These are phyloP conservation scores for Ametastegia equiseti DNA, from an alignment of 2,888 invertebrate species.

Conservation along the genomic window DNA sequence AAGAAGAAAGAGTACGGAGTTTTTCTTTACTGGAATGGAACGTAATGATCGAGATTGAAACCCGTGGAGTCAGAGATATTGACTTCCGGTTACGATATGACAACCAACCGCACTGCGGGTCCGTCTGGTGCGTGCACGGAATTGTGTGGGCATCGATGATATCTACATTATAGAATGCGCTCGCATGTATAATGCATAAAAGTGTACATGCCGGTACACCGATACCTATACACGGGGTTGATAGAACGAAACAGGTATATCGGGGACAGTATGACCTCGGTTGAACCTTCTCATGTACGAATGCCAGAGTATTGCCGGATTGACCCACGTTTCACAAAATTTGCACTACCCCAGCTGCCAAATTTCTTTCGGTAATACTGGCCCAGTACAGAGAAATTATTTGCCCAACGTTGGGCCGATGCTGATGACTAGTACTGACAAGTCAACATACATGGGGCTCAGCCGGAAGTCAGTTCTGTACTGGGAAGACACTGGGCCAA, in stretches of 20 bases:
- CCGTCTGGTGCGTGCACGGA: constrained; percentile 36
- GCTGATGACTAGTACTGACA: no score
- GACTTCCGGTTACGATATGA: constrained; percentile 47
- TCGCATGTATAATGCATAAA: constrained; percentile 46
- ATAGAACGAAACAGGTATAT: constrained; percentile 39
- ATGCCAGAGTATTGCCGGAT: no score
- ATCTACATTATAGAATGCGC: constrained; percentile 48
- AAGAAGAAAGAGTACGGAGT: no score
- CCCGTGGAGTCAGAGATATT: constrained; percentile 24
- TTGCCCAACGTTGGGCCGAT: no score
- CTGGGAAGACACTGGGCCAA: no score
- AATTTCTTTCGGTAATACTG: no score
- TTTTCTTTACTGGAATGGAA: neutral
- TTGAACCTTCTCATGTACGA: constrained; percentile 10
- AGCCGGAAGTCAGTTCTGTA: no score
- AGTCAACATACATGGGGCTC: no score
- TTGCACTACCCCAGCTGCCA: no score
- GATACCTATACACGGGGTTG: neutral
- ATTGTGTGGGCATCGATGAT: constrained; percentile 48
- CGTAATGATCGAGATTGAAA: constrained; percentile 38
- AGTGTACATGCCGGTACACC: constrained; percentile 22
- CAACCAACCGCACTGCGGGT: constrained; percentile 32
- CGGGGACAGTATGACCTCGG: constrained; percentile 22
- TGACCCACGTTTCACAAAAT: no score
- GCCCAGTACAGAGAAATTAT: no score